A percentile compares a stretch with the other conserved stretches of the same genome.
Evolutionary conservation across 2,797 vertebrate species (phyloP).

Genomic region (Lophura swinhoii): DNA sequence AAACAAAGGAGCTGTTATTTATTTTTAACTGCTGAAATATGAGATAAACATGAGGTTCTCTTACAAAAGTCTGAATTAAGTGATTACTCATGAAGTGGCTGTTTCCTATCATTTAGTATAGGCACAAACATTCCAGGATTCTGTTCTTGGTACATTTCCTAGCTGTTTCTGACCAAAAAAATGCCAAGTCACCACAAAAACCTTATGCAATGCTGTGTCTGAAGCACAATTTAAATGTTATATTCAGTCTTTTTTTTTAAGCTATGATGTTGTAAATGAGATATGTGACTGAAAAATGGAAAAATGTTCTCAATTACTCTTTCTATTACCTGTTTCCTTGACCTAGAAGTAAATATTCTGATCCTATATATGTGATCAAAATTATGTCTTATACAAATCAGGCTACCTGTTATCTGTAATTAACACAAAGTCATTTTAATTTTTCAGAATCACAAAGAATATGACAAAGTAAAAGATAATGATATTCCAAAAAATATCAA

Average conservation of each 20-base stretch:
- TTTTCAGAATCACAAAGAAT: background rate
- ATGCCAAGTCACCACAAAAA: background rate
- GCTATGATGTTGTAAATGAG: background rate
- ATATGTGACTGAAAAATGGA: background rate
- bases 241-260: background rate
- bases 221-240: background rate
- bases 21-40: background rate
- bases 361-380: background rate
- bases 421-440: background rate
- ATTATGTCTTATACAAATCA: background rate
- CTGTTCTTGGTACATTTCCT: background rate
- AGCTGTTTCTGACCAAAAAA: background rate
- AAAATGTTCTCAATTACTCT: background rate
- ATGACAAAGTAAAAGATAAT: background rate
- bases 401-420: background rate
- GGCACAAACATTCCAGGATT: background rate
- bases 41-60: background rate
- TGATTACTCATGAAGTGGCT: background rate
- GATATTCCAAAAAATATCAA: background rate
- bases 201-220: background rate
- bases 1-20: constrained; percentile 34
- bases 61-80: background rate
- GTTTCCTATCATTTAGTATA: background rate
- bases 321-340: background rate
- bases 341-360: background rate